Percentiles rank a stretch among this genome's conserved stretches.
These are phyloP conservation scores for Pogonophryne albipinna DNA, from an alignment of 2,797 vertebrate species.

Conservation along the genomic window DNA sequence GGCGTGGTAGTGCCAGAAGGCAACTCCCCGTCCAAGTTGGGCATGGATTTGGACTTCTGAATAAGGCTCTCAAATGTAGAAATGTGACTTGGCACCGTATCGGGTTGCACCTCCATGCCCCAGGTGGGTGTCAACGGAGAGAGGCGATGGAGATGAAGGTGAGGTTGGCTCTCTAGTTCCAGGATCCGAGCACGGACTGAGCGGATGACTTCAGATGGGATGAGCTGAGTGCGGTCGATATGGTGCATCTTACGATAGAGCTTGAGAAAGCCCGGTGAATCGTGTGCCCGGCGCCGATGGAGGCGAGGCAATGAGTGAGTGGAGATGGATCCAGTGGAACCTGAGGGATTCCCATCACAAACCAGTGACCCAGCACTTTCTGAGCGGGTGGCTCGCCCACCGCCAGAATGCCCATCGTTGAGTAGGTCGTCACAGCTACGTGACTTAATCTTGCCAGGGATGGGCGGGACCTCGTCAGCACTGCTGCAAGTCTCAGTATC, in stretches of 20 bases:
- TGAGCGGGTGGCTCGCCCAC: constrained; percentile 82
- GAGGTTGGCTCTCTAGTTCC: constrained; percentile 93
- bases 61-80: constrained; percentile 95
- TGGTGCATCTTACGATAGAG: constrained; percentile 99
- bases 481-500: constrained; percentile 93
- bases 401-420: constrained; percentile 81
- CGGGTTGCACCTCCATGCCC: constrained; percentile 92
- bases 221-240: constrained; percentile 94
- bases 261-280: constrained; percentile 94
- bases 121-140: constrained; percentile 88
- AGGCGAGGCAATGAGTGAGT: constrained; percentile 70
- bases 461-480: constrained; percentile 82
- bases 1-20: constrained; percentile 89
- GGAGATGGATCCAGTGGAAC: constrained; percentile 53
- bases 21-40: constrained; percentile 91
- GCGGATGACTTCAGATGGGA: constrained; percentile 94
- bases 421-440: constrained; percentile 96
- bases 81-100: constrained; percentile 95
- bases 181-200: constrained; percentile 95
- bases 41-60: constrained; percentile 99
- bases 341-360: constrained; percentile 85
- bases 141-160: constrained; percentile 82
- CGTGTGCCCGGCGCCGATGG: constrained; percentile 84
- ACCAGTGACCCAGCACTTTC: constrained; percentile 94
- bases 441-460: constrained; percentile 90